Conservation (phyloP, 2,113 vertebrate genomes). For the Microcebus griseorufus region DNA sequence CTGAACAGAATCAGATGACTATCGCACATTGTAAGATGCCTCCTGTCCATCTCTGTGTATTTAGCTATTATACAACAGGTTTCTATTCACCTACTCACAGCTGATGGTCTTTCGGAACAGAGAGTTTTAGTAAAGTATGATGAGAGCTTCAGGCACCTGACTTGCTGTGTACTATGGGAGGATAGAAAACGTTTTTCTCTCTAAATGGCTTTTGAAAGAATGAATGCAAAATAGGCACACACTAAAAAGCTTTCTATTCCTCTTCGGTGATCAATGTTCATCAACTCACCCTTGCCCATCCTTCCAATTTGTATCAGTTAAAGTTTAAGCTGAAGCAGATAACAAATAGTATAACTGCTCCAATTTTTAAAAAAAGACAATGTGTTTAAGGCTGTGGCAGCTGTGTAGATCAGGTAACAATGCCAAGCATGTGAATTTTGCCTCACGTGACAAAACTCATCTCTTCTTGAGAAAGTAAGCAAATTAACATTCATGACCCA, state of each 20-base stretch:
- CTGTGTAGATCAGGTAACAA: neutral
- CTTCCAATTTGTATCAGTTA: neutral
- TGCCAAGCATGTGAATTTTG: neutral
- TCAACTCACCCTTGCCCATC: neutral
- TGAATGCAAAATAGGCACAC: neutral
- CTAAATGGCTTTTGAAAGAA: neutral
- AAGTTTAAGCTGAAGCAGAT: neutral
- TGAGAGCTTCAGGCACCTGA: neutral
- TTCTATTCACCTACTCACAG: neutral
- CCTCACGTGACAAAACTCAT: constrained; percentile 1
- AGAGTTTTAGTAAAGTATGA: neutral
- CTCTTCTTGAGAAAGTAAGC: neutral
- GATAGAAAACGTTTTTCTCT: neutral
- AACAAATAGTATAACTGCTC: neutral
- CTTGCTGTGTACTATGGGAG: neutral
- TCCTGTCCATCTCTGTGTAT: neutral
- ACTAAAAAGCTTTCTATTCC: neutral
- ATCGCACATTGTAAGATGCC: neutral
- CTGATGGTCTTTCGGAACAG: neutral
- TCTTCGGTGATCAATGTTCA: neutral
- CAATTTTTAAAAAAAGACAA: neutral
- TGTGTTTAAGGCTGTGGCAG: neutral
- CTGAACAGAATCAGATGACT: constrained; percentile 32
- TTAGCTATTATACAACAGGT: neutral
- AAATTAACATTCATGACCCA: neutral